Conservation (phyloP, 1,140 invertebrate species). For the Nasonia longicornis region DNA sequence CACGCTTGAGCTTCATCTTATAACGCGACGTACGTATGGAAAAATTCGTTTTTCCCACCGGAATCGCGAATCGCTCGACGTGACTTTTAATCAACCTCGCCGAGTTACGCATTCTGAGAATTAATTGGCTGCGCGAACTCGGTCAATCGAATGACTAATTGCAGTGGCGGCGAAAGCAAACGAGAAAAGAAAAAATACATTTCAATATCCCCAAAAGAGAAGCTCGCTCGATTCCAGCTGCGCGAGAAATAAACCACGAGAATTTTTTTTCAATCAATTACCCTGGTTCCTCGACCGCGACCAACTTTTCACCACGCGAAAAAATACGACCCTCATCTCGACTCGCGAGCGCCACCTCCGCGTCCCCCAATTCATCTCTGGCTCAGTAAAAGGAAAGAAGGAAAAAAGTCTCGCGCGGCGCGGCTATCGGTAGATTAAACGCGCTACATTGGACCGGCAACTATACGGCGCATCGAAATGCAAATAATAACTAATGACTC, state of each 20-base stretch:
- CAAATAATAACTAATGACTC: conserved; percentile 41
- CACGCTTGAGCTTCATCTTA: too few relatives aligned
- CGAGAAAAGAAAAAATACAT: background rate
- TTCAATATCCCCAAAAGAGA: background rate
- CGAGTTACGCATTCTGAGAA: too few relatives aligned
- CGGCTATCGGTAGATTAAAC: conserved; percentile 34
- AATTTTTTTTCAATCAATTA: conserved; percentile 5
- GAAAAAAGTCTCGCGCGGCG: conserved; percentile 1
- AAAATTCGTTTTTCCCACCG: too few relatives aligned
- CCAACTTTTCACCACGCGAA: background rate
- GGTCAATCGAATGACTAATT: background rate
- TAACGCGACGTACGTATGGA: too few relatives aligned
- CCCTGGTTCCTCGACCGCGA: background rate
- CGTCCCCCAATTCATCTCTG: background rate
- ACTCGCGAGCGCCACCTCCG: background rate
- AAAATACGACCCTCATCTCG: conserved; percentile 18
- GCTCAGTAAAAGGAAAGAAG: background rate
- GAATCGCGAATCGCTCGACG: too few relatives aligned
- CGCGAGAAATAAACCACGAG: background rate
- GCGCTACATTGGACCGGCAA: background rate
- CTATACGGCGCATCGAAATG: conserved; percentile 32
- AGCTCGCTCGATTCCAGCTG: background rate
- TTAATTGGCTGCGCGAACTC: too few relatives aligned
- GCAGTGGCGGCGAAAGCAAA: background rate
- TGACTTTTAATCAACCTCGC: too few relatives aligned